Conservation (phyloP, 2,888 invertebrate genomes). For the Acronicta aceris region DNA sequence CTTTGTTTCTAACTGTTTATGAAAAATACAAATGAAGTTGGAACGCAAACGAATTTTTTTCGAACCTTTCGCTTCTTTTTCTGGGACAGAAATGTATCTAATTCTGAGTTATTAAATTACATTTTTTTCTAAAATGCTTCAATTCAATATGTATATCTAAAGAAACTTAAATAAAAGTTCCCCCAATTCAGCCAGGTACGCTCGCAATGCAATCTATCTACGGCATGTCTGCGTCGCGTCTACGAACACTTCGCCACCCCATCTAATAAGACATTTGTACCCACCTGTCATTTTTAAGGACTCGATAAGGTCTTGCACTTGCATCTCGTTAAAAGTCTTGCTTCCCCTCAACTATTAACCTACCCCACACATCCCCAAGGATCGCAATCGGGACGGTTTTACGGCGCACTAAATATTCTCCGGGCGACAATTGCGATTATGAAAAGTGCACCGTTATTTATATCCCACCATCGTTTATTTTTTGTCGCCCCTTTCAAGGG, state of each 20-base stretch:
- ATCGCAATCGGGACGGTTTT: conserved; percentile 79
- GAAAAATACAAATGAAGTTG: conserved; percentile 39
- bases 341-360: conserved; percentile 78
- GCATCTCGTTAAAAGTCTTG: conserved; percentile 61
- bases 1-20: conserved; percentile 64
- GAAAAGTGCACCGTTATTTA: conserved; percentile 90
- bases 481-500: conserved; percentile 89
- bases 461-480: conserved; percentile 84
- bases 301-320: conserved; percentile 54
- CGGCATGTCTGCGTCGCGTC: neutral
- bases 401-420: conserved; percentile 89
- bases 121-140: neutral
- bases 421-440: conserved; percentile 89
- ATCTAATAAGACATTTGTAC: conserved; percentile 32
- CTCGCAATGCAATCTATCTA: neutral
- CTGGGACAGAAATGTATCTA: neutral
- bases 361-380: conserved; percentile 65
- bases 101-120: neutral
- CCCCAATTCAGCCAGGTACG: neutral
- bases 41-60: conserved; percentile 11
- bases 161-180: neutral
- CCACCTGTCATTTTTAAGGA: conserved; percentile 51
- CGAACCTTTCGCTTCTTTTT: too few species aligned
- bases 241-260: conserved; percentile 13
- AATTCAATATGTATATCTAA: too few species aligned